phyloP scores from a whole-genome alignment of 2,113 vertebrate species.

The Odontesthes bonariensis region DNA sequence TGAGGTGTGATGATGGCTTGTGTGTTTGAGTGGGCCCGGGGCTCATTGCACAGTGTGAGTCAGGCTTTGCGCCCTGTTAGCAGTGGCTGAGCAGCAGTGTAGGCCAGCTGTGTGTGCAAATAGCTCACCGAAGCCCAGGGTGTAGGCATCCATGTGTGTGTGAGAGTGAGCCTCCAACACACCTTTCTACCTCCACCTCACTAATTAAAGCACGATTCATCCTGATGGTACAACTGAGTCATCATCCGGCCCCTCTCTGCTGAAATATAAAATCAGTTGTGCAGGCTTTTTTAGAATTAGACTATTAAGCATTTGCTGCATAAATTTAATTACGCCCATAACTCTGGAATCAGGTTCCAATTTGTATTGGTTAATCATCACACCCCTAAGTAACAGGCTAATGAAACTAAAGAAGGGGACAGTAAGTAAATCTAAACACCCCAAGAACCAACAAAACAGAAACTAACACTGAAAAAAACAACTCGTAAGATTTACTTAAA shows the following conservation, averaged over 20 bases:
- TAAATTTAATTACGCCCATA: no score
- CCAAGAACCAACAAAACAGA: no score
- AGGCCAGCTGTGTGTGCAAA: conserved; percentile 45
- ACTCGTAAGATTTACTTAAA: no score
- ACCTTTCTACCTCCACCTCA: not conserved
- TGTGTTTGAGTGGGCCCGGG: conserved; percentile 45
- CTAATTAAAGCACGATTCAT: conserved; percentile 27
- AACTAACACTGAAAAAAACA: no score
- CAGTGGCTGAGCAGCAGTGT: conserved; percentile 21
- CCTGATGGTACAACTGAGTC: conserved; percentile 4
- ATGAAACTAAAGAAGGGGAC: no score
- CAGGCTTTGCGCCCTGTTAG: conserved; percentile 45
- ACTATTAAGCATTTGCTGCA: no score
- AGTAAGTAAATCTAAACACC: no score
- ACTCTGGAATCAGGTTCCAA: no score
- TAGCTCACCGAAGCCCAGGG: not conserved
- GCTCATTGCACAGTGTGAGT: conserved; percentile 54
- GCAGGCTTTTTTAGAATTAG: not conserved
- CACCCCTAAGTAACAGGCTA: no score
- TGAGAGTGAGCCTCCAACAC: not conserved
- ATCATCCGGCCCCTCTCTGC: conserved; percentile 16
- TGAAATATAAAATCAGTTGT: not conserved
- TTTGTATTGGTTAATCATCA: no score
- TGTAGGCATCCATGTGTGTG: conserved; percentile 2
- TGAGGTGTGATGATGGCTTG: conserved; percentile 47